Base-by-base conservation (phyloP, 2,113 vertebrate genomes). In the Spea multiplicata region DNA sequence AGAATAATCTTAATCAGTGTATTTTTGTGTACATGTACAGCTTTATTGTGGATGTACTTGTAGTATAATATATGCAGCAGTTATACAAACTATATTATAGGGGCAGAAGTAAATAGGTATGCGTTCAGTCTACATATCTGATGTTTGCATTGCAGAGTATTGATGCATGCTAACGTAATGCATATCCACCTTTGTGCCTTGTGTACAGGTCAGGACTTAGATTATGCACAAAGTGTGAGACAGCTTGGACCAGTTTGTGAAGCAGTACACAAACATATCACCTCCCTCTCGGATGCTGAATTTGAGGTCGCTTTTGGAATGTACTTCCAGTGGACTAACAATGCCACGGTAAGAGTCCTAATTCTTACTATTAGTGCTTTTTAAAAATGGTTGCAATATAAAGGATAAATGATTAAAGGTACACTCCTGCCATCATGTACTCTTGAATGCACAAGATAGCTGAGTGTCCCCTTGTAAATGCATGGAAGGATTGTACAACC, bases 221-320 rank as follows among this genome's bases (percentile, higher is more conserved):
- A 93, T 80, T 92, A 88, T 85, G 7, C 59, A 70, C 73, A 74
- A 81, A 93, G 89, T 7, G 85, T 93, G 76, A 80, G 16, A 75
- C 86, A 52, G 0, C 83, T 94, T 78, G 93, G 93, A 81, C 92
- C 92, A 0, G 73, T 93, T 8, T 93, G 92, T 86, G 89, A 88
- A 76, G 85, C 88, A 8, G 77, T 89, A 81, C 81, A 90, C 73
- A 61, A 50, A 0, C 79, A 93, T 59, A 68, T 93, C 68, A 83
- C 75, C 44, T 89, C 90, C 55, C 79, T 92, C 78, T 71, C 75
- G 14, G 68, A 74, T 67, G 81, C 68, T 2, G 86, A 90, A 30
- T 92, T 92, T 81, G 62, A 85, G 55, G 49, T 17, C 44, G 85
- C 47, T 8, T 92, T 89, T 55, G n/a, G 17, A 0, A 52, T 81